Evolutionary conservation across 2,888 invertebrate species (phyloP), one percentile per base, ranked within the genome.

Genomic region (Torymus tubicola): DNA sequence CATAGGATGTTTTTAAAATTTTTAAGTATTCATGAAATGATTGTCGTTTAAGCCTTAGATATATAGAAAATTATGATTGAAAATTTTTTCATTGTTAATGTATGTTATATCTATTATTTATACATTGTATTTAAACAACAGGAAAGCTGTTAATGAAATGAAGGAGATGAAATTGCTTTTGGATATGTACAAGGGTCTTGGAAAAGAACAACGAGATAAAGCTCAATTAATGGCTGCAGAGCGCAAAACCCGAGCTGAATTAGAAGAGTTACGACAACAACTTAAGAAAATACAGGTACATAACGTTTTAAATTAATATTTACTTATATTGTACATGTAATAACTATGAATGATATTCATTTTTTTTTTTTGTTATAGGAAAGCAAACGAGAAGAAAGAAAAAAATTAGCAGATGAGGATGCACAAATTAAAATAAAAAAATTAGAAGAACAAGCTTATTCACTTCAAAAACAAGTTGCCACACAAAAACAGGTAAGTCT

Each of bases 131-230:
- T 60, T 24, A 16, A 60, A 81, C 87, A 89, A 64, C 87, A 97
- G 96, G 91, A 98, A 97, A 92, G 96, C 97, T 13, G 93, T 96
- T 67, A 97, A 97, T 89, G 97, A 97, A 89, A 97, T 98, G 91
- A 97, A 97, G 87, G 99, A 99, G 91, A 94, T 98, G 94, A 98
- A 98, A 89, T 92, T 99, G 0, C 91, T 99, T 13, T 92, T 98
- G 83, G 98, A 99, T 90, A 98, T 98, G 97, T 98, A 98, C 92
- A 99, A 98, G 92, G 97, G 97, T n/a, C 97, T 97, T 11, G 96
- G 97, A 80, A 99, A 98, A 90, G 99, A 99, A 88, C 97, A 98
- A 89, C 93, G 98, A 5, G 98, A 99, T 90, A 98, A 98, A 92
- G 98, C 97, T 63, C 97, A 97, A 91, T 92, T 98, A 78, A 98